Conservation (phyloP, 2,888 invertebrate genomes). For the Caenorhabditis sinica region DNA sequence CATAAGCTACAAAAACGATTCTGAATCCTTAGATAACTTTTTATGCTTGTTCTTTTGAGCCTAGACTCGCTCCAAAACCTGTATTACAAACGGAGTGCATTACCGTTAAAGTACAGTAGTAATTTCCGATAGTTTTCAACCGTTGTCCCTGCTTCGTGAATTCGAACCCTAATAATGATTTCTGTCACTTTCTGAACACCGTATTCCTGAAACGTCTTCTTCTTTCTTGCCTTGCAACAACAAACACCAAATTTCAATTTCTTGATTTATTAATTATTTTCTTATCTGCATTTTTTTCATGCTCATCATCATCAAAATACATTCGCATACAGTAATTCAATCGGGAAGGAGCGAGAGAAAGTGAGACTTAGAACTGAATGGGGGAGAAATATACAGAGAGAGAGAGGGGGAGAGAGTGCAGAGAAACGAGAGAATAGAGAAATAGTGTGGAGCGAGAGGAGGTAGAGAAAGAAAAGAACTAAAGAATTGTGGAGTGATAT, state of each 20-base stretch:
- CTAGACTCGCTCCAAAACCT: too few relatives aligned
- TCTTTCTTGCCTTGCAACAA: too few relatives aligned
- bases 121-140: too few relatives aligned
- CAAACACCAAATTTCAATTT: not conserved
- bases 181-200: not conserved
- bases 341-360: not conserved
- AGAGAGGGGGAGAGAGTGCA: too few relatives aligned
- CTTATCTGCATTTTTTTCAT: constrained; percentile 25
- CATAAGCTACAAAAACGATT: too few relatives aligned
- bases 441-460: constrained; percentile 16
- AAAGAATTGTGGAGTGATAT: constrained; percentile 41
- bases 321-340: constrained; percentile 12
- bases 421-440: constrained; percentile 7
- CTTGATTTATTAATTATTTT: constrained; percentile 12
- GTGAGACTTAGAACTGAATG: constrained; percentile 21
- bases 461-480: constrained; percentile 39
- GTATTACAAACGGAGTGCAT: too few relatives aligned
- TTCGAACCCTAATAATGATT: not conserved
- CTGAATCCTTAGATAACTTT: too few relatives aligned
- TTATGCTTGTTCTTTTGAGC: too few relatives aligned
- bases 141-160: too few relatives aligned
- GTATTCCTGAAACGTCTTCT: too few relatives aligned
- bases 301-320: constrained; percentile 28
- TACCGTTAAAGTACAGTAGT: too few relatives aligned
- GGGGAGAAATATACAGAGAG: not conserved